Evolutionary conservation across 2,888 invertebrate species (phyloP).

Genomic region (Brenthis ino): DNA sequence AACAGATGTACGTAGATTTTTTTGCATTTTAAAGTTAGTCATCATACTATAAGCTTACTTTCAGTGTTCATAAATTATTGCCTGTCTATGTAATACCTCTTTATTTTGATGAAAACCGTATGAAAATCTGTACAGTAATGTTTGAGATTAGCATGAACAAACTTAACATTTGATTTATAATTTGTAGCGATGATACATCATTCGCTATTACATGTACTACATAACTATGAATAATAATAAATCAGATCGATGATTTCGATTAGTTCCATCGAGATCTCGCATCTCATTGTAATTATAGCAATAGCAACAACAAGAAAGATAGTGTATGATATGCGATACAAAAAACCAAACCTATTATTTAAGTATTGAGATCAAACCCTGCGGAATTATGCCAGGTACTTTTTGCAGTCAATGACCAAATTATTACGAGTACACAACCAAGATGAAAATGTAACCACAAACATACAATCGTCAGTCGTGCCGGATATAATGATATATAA

Average conservation of each 20-base stretch:
- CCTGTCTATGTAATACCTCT: too few relatives aligned
- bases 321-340: constrained; percentile 9
- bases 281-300: constrained; percentile 33
- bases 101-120: neutral
- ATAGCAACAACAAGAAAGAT: constrained; percentile 24
- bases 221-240: constrained; percentile 15
- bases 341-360: constrained; percentile 19
- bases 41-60: too few relatives aligned
- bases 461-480: constrained; percentile 25
- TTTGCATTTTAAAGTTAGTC: too few relatives aligned
- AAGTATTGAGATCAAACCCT: constrained; percentile 21
- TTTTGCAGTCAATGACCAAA: constrained; percentile 38
- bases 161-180: too few relatives aligned
- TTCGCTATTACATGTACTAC: neutral
- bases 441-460: constrained; percentile 38
- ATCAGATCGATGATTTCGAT: constrained; percentile 28
- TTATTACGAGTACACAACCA: constrained; percentile 27
- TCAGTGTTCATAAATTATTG: too few relatives aligned
- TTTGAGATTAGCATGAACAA: too few relatives aligned
- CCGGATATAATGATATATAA: constrained; percentile 26
- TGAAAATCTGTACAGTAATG: too few relatives aligned
- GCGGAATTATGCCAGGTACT: constrained; percentile 17
- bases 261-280: constrained; percentile 22
- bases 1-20: too few relatives aligned
- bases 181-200: neutral